These are phyloP conservation scores for Drosophila tanythrix DNA, from an alignment of 2,888 invertebrate genomes.

Conservation along the genomic window DNA sequence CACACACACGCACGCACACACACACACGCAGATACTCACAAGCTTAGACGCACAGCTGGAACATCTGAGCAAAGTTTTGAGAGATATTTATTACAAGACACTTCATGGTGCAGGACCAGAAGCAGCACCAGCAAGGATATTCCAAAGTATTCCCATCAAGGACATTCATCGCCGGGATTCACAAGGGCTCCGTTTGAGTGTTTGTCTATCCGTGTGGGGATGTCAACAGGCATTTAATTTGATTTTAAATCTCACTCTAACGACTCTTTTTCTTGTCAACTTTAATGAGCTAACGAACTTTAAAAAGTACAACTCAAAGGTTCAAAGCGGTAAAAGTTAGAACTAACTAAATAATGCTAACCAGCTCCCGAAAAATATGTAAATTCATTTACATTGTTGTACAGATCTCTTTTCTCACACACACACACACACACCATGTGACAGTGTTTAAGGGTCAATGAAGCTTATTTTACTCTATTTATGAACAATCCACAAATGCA, in stretches of 20 bases:
- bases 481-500: background rate
- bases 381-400: background rate
- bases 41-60: constrained; percentile 28
- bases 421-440: background rate
- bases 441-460: background rate
- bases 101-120: constrained; percentile 60
- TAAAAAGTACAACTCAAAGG: background rate
- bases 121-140: constrained; percentile 40
- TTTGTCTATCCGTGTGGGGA: constrained; percentile 47
- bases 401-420: background rate
- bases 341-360: background rate
- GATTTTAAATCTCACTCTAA: constrained; percentile 65
- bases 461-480: background rate
- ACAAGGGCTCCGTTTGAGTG: constrained; percentile 2
- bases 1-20: background rate
- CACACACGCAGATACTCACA: constrained; percentile 5
- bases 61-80: constrained; percentile 63
- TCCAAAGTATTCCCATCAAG: constrained; percentile 14
- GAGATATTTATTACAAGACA: constrained; percentile 77
- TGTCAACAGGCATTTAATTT: constrained; percentile 79
- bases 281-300: constrained; percentile 30
- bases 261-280: constrained; percentile 2
- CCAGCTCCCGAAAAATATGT: background rate
- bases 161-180: constrained; percentile 33
- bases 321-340: background rate